Evolutionary conservation across 1,140 invertebrate genomes (phyloP).

Genomic region (Drosophila virilis): DNA sequence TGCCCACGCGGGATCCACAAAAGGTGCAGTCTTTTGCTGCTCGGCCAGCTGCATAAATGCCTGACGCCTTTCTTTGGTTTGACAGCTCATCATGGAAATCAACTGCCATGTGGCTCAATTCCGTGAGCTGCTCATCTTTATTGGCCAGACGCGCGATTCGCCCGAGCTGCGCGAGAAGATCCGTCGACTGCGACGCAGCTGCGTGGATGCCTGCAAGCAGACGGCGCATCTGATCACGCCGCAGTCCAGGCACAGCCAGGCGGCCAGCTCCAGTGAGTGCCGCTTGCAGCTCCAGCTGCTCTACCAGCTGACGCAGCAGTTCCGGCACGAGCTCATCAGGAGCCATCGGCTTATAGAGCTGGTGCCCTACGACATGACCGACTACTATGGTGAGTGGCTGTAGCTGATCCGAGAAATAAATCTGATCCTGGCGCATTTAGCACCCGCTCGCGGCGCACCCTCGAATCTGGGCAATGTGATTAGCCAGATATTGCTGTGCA

Average conservation of each 20-base stretch:
- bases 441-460: conserved; percentile 93
- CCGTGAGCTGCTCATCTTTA: conserved; percentile 93
- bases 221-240: conserved; percentile 92
- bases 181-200: conserved; percentile 91
- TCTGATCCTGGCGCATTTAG: neutral
- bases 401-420: conserved; percentile 2
- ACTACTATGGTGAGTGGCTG: conserved; percentile 90
- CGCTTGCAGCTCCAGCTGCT: conserved; percentile 90
- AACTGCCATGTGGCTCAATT: conserved; percentile 94
- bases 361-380: conserved; percentile 95
- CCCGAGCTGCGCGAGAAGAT: conserved; percentile 94
- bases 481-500: conserved; percentile 94
- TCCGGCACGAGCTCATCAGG: conserved; percentile 93
- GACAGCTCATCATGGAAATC: conserved; percentile 94
- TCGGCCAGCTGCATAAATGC: no score
- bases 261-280: conserved; percentile 49
- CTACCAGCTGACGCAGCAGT: conserved; percentile 93
- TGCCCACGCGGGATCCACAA: conserved; percentile 69
- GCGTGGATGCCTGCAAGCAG: conserved; percentile 93
- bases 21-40: conserved; percentile 41
- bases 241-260: conserved; percentile 78
- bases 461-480: conserved; percentile 95
- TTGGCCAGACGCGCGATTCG: conserved; percentile 92
- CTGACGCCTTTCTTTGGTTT: neutral
- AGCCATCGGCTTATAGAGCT: conserved; percentile 92